These are phyloP conservation scores for Enteromius trimaculatus DNA, from an alignment of 2,797 vertebrate species.

Conservation along the genomic window DNA sequence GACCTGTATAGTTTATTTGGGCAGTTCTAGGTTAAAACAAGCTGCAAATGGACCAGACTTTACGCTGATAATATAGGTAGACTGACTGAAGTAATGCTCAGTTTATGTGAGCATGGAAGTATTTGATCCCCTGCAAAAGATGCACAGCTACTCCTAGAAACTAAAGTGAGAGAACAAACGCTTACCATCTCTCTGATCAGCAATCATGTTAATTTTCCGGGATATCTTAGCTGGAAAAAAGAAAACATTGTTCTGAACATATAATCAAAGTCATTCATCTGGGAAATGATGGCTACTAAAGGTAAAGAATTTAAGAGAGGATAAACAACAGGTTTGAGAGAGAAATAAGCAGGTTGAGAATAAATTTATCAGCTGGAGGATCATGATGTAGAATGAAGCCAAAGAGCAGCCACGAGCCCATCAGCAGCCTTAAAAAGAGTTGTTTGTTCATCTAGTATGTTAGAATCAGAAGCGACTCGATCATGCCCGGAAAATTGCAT, in stretches of 20 bases:
- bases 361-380: slow-evolving; percentile 11
- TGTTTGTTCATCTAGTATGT: slow-evolving; percentile 24
- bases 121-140: slow-evolving; percentile 55
- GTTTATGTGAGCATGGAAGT: background rate
- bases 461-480: slow-evolving; percentile 21
- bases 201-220: slow-evolving; percentile 96
- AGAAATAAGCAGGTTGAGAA: slow-evolving; percentile 24
- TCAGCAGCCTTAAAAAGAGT: slow-evolving; percentile 46
- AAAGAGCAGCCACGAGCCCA: slow-evolving; percentile 36
- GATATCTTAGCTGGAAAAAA: slow-evolving; percentile 97
- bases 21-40: background rate
- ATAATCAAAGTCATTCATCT: slow-evolving; percentile 39
- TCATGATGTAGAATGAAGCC: slow-evolving; percentile 21
- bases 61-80: background rate
- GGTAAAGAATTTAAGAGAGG: background rate
- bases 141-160: slow-evolving; percentile 54
- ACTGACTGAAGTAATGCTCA: background rate
- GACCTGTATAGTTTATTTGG: too few relatives aligned
- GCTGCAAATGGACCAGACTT: background rate
- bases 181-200: slow-evolving; percentile 98
- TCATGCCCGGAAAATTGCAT: slow-evolving; percentile 37
- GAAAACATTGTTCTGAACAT: slow-evolving; percentile 67
- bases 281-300: slow-evolving; percentile 26
- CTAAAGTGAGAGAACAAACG: slow-evolving; percentile 55
- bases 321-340: slow-evolving; percentile 25